phyloP scores from a whole-genome alignment of 2,797 vertebrate species.

The Diceros bicornis region DNA sequence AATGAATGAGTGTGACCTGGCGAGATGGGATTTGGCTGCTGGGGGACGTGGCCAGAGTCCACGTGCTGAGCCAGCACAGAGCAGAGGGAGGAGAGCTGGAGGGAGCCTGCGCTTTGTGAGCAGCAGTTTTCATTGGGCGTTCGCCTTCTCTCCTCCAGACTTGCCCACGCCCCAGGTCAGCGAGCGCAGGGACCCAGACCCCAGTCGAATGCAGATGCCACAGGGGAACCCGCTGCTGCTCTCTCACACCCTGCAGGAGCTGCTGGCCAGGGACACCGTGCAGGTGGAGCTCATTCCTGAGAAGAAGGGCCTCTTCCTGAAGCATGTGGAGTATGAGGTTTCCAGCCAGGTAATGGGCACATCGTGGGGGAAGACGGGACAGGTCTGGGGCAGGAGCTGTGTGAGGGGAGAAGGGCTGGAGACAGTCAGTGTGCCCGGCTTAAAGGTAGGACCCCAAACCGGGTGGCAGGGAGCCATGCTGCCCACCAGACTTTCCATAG shows the following conservation, averaged over 20 bases:
- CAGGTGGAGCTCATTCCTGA: constrained; percentile 97
- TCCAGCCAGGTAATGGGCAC: constrained; percentile 93
- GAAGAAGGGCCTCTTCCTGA: constrained; percentile 99
- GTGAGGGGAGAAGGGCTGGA: neutral
- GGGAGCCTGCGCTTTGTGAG: neutral
- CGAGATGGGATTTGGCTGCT: constrained; percentile 4
- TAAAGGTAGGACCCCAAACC: accelerated
- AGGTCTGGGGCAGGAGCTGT: too few species aligned
- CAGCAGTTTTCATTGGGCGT: neutral
- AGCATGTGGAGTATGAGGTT: constrained; percentile 99
- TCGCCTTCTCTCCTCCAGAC: constrained; percentile 92
- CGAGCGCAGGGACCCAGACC: constrained; percentile 88
- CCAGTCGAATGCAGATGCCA: constrained; percentile 93
- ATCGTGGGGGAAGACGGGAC: accelerated
- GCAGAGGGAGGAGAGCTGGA: neutral
- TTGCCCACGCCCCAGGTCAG: constrained; percentile 91
- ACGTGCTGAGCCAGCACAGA: neutral
- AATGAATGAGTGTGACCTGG: neutral
- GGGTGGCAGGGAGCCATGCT: neutral
- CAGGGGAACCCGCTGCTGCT: constrained; percentile 93
- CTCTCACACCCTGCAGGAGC: constrained; percentile 93
- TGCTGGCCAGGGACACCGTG: constrained; percentile 94
- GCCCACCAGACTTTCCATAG: neutral
- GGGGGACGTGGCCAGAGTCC: constrained; percentile 48
- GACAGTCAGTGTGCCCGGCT: neutral